Evolutionary conservation across 2,797 vertebrate species (phyloP).

Genomic region (Sciurus carolinensis): DNA sequence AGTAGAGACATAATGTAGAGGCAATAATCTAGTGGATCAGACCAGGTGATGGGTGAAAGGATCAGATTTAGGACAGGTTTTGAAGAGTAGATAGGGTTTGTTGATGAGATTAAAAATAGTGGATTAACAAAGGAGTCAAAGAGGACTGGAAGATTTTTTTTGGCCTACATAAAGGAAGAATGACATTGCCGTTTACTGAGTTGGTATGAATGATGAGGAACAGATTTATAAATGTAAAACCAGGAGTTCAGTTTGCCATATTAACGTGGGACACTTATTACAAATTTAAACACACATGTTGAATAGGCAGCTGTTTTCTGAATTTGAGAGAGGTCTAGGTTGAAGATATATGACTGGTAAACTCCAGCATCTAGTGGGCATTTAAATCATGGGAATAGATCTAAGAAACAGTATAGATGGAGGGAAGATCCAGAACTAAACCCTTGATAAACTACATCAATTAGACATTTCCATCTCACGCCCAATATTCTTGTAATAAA

Average conservation of each 20-base stretch:
- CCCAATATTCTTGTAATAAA: neutral
- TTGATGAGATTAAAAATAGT: neutral
- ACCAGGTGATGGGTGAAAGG: neutral
- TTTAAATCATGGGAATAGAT: conserved; percentile 18
- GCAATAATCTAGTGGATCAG: neutral
- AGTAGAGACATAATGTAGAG: neutral
- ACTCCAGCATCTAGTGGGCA: neutral
- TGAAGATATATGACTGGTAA: conserved; percentile 10
- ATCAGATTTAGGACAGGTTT: neutral
- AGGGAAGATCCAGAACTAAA: neutral
- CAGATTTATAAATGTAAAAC: neutral
- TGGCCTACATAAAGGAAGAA: neutral
- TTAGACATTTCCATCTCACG: conserved; percentile 20
- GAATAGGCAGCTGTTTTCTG: neutral
- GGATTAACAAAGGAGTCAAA: neutral
- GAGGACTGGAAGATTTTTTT: neutral
- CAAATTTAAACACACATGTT: conserved; percentile 43
- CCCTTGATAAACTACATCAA: neutral
- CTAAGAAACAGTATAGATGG: neutral
- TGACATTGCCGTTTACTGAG: neutral
- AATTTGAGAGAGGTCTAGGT: neutral
- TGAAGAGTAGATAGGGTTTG: conserved; percentile 31
- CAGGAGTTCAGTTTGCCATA: conserved; percentile 2
- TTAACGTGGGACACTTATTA: neutral
- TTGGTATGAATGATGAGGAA: neutral